Conservation (phyloP, 2,797 vertebrate genomes). For the Diplodus puntazzo region DNA sequence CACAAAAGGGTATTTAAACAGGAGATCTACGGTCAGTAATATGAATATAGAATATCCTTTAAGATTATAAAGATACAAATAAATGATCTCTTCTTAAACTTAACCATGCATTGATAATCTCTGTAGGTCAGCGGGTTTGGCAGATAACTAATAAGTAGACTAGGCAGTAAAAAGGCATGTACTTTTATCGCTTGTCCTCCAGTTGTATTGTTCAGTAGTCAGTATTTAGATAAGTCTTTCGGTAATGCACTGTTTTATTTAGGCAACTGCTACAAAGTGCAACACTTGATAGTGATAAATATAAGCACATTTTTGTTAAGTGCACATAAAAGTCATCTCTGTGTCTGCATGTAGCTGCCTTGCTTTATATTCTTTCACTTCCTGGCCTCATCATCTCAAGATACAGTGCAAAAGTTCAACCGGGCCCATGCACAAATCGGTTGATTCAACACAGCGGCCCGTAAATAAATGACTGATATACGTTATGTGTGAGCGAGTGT, state of each 20-base stretch:
- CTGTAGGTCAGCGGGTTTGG: not conserved
- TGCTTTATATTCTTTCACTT: not conserved
- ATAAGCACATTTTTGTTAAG: not conserved
- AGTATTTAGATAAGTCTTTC: not conserved
- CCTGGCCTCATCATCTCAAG: not conserved
- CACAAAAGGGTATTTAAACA: not conserved
- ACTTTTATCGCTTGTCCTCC: not conserved
- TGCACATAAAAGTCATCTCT: not conserved
- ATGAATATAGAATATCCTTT: not conserved
- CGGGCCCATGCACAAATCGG: not conserved
- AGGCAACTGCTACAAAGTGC: not conserved
- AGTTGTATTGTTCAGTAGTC: not conserved
- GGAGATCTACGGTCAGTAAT: not conserved
- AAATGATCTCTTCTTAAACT: not conserved
- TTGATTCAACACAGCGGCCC: not conserved
- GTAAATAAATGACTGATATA: not conserved
- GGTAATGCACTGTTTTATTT: not conserved
- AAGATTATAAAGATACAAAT: not conserved
- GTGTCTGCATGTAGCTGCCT: not conserved
- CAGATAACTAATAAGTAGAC: too few species aligned
- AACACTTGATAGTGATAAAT: not conserved
- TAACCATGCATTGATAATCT: not conserved
- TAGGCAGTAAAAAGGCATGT: not conserved
- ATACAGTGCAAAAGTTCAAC: conserved; percentile 5
- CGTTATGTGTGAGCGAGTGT: too few species aligned